phyloP scores from a whole-genome alignment of 2,888 invertebrate species.

The Cylloceria caligata region DNA sequence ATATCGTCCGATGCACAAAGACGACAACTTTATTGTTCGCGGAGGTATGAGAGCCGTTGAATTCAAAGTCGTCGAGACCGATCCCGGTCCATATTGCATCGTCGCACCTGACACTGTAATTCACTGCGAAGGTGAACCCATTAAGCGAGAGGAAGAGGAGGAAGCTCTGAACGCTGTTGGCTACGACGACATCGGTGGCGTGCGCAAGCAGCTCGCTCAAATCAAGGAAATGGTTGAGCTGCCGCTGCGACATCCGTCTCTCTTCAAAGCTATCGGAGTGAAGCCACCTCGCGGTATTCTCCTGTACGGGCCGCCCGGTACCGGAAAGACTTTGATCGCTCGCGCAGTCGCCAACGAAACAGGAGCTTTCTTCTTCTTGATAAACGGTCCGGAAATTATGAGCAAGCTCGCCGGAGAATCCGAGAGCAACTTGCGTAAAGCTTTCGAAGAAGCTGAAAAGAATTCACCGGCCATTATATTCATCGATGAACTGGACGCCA shows the following conservation, averaged over 20 bases:
- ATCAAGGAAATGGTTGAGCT: conserved; percentile 99
- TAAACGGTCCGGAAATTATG: conserved; percentile 99
- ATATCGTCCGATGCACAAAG: conserved; percentile 99
- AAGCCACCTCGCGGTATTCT: conserved; percentile 99
- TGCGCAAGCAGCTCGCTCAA: conserved; percentile 99
- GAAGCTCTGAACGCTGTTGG: conserved; percentile 99
- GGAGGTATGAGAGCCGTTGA: conserved; percentile 99
- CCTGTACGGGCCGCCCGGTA: conserved; percentile 98
- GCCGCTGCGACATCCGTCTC: conserved; percentile 98
- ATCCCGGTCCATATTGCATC: conserved; percentile 99
- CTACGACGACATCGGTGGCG: conserved; percentile 99
- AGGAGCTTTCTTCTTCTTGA: conserved; percentile 99
- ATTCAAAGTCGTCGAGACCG: conserved; percentile 99
- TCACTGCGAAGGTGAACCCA: conserved; percentile 99
- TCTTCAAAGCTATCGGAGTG: conserved; percentile 99
- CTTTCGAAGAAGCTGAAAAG: conserved; percentile 99
- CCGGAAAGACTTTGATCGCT: conserved; percentile 99
- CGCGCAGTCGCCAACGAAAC: conserved; percentile 99
- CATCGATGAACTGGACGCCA: conserved; percentile 99
- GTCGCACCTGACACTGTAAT: conserved; percentile 99
- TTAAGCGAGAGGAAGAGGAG: conserved; percentile 99
- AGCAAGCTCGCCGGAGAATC: conserved; percentile 99
- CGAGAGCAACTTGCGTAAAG: conserved; percentile 99
- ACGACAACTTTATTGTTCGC: conserved; percentile 98
- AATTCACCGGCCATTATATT: conserved; percentile 99